phyloP scores from a whole-genome alignment of 2,797 vertebrate genomes.

The Cacajao melanocephalus region DNA sequence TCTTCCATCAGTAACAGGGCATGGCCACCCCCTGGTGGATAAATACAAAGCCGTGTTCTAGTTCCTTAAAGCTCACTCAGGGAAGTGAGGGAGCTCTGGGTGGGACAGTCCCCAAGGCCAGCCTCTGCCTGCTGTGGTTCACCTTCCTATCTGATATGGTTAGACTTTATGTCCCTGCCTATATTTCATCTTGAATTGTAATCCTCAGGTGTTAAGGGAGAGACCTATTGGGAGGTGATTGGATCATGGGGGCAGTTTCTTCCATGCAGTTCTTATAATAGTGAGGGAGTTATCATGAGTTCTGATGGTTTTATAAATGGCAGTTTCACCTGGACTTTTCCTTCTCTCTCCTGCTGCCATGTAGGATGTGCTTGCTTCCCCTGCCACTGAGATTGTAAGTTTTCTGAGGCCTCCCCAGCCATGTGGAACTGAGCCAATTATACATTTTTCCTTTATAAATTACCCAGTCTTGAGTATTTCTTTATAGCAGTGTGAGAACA shows the following conservation, averaged over 20 bases:
- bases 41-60: accelerated
- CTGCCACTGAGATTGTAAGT: neutral
- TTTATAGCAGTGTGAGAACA: neutral
- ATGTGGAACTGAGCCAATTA: neutral
- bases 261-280: neutral
- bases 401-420: neutral
- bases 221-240: neutral
- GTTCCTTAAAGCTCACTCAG: neutral
- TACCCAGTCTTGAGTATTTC: neutral
- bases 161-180: neutral
- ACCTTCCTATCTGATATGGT: neutral
- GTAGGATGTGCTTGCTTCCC: neutral
- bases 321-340: neutral
- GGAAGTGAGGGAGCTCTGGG: neutral
- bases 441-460: neutral
- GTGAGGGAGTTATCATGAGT: neutral
- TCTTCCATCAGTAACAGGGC: neutral
- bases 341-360: neutral
- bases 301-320: neutral
- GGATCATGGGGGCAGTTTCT: neutral
- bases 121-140: neutral
- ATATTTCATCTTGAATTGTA: neutral
- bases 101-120: neutral
- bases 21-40: neutral
- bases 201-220: neutral